phyloP scores from a whole-genome alignment of 53 echinoderm and acorn worm species.

The Crossaster papposus region DNA sequence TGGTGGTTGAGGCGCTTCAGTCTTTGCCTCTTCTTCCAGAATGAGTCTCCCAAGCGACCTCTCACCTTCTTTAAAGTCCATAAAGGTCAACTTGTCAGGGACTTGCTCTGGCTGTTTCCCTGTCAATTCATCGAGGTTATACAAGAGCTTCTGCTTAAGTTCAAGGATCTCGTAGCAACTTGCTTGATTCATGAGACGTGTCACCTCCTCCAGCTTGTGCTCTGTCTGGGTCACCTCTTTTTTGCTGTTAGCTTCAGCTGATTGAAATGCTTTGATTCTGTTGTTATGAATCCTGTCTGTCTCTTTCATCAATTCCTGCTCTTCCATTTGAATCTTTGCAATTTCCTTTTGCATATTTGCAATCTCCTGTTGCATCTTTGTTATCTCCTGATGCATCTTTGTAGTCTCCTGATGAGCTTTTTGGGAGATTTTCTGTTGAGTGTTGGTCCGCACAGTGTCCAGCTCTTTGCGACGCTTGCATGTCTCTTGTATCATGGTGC shows the following conservation, averaged over 20 bases:
- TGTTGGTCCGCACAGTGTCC: neutral
- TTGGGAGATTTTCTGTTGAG: conserved; percentile 2
- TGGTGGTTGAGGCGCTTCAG: neutral
- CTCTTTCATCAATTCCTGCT: neutral
- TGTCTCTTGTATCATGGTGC: neutral
- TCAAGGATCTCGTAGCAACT: neutral
- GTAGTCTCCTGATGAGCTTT: conserved; percentile 18
- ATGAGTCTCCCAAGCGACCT: conserved; percentile 7
- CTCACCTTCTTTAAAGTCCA: neutral
- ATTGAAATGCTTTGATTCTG: neutral
- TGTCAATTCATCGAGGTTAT: conserved; percentile 9
- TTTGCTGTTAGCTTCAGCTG: neutral
- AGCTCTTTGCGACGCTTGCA: neutral
- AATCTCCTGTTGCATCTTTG: too few species aligned
- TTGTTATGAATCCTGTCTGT: neutral
- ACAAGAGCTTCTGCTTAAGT: neutral
- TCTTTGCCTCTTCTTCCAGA: neutral
- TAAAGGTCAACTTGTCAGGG: neutral
- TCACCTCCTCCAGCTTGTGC: conserved; percentile 16
- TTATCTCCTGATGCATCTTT: conserved; percentile 8
- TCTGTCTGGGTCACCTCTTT: neutral
- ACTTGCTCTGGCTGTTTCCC: neutral
- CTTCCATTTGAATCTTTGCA: too few species aligned
- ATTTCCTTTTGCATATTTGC: too few species aligned
- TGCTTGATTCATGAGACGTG: neutral